A percentile compares a stretch with the other conserved stretches of the same genome.
Conservation (phyloP, 2,113 vertebrate genomes). For the Cebus imitator region DNA sequence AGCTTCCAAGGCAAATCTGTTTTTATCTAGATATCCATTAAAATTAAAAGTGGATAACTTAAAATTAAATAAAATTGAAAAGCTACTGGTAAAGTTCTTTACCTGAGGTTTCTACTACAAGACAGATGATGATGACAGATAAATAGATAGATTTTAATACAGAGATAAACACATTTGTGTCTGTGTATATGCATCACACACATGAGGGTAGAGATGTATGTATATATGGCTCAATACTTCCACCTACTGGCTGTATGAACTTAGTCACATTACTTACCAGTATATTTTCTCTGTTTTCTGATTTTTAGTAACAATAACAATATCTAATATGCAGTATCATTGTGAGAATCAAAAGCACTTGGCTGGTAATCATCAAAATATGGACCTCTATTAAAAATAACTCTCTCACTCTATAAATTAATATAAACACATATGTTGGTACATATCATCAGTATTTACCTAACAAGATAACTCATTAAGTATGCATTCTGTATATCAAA, state of each 20-base stretch:
- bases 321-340: accelerated
- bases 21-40: background rate
- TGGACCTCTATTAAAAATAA: background rate
- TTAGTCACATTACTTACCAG: background rate
- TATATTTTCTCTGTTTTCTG: background rate
- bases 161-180: accelerated
- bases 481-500: background rate
- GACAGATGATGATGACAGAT: no score
- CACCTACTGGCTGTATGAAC: slow-evolving; percentile 63
- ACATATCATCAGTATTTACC: background rate
- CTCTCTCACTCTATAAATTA: background rate
- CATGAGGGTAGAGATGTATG: background rate
- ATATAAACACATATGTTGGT: background rate
- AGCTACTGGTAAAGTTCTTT: background rate
- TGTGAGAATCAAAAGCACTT: background rate
- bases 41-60: background rate
- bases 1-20: background rate
- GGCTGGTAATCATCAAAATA: background rate
- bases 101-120: background rate
- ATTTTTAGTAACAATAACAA: background rate
- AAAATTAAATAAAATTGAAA: background rate
- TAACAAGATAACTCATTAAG: background rate
- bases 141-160: background rate
- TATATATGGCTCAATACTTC: slow-evolving; percentile 56
- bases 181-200: background rate